Base-by-base conservation (phyloP, 2,113 vertebrate species). In the Mustela lutreola region DNA sequence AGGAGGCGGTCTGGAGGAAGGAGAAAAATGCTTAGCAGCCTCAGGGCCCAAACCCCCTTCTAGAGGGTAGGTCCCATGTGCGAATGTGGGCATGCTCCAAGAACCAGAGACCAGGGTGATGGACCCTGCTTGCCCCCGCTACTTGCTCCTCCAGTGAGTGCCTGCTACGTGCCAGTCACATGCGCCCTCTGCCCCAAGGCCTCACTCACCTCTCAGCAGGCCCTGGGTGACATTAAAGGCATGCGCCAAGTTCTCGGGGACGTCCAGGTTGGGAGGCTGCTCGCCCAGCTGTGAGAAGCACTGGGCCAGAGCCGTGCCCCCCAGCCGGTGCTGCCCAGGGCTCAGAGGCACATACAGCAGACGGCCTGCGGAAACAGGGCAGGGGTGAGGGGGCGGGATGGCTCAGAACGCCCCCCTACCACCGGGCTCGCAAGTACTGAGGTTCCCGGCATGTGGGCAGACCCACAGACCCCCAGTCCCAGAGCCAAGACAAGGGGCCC, bases 301-400 rank as follows among this genome's bases (percentile, higher is more conserved):
- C 98, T 99, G 99, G 95, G 99, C 99, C 97, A 99, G 95, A 10
- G 99, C 99, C 0, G 99, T 99, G 56, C 99, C 99, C 48, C 99
- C 99, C 0, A 99, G 95, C 0, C 99, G 99, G 95, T 99, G 98
- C 88, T 9, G 98, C 45, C 99, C 99, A 0, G 99, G 99, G 81
- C 88, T 99, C 50, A 99, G 91, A 39, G 99, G 99, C 73, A 99
- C 98, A 42, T 99, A 99, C 82, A 99, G 97, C 92, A 99, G 95
- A 81, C 98, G 97, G 58, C 99, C 99, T 99, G 97, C 18, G 31
- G 45, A 80, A 48, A 84, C 2, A 60, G 45, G 39, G 75, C 18
- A 79, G n/a, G 18, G 15, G n/a, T 31, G 45, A 58, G 24, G 73
- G 42, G 45, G 3, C 21, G 0, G 10, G 21, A 5, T 1, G 42